Percentiles rank a stretch among this genome's conserved stretches.
phyloP scores from a whole-genome alignment of 2,797 vertebrate genomes.

The Schizopygopsis malacanthus region DNA sequence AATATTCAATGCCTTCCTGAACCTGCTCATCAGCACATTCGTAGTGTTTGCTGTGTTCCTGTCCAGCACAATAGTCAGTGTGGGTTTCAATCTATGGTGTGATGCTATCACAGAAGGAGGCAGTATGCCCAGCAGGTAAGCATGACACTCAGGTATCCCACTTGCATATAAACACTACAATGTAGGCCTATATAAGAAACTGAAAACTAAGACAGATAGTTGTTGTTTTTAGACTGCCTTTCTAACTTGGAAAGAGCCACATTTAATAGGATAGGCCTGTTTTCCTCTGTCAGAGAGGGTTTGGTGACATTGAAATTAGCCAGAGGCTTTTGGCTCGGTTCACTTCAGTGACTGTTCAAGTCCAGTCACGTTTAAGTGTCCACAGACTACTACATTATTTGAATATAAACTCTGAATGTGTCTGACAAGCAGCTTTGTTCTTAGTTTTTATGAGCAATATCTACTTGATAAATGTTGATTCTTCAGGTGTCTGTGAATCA shows the following conservation, averaged over 20 bases:
- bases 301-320: slow-evolving; percentile 18
- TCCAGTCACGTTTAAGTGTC: slow-evolving; percentile 10
- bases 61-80: slow-evolving; percentile 94
- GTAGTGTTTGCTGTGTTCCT: slow-evolving; percentile 93
- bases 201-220: background rate
- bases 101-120: slow-evolving; percentile 92
- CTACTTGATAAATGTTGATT: background rate
- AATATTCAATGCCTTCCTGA: slow-evolving; percentile 94
- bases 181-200: background rate
- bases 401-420: slow-evolving; percentile 6
- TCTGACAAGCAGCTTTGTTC: background rate
- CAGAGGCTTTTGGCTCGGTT: slow-evolving; percentile 19
- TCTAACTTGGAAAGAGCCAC: background rate
- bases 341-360: slow-evolving; percentile 23
- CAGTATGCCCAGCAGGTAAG: slow-evolving; percentile 87
- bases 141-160: background rate
- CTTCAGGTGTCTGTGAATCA: background rate
- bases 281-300: slow-evolving; percentile 7
- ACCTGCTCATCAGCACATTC: slow-evolving; percentile 91
- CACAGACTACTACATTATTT: background rate
- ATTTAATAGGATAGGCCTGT: background rate
- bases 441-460: slow-evolving; percentile 14
- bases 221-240: background rate
- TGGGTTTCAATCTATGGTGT: slow-evolving; percentile 98
- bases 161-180: background rate